Conservation (phyloP, 2,888 invertebrate species). For the Omphaloscelis lunosa region DNA sequence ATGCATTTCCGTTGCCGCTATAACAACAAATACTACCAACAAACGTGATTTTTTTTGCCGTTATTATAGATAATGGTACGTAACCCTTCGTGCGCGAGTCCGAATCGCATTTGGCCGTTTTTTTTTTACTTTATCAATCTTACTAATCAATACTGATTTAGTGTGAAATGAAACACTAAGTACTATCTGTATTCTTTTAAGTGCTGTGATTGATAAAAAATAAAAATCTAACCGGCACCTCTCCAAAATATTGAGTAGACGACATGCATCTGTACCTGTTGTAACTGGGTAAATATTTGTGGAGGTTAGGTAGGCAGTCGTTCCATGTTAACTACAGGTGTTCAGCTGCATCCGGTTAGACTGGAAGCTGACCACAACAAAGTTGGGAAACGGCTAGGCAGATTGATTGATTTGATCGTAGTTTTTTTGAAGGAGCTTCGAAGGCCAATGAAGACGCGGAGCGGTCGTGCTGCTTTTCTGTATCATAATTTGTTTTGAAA, state of each 20-base stretch:
- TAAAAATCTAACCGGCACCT: not conserved
- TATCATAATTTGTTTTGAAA: not conserved
- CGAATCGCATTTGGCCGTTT: too few species aligned
- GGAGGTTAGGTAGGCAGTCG: not conserved
- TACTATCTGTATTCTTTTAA: not conserved
- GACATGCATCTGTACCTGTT: not conserved
- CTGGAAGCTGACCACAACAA: not conserved
- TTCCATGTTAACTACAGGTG: not conserved
- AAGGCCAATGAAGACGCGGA: not conserved
- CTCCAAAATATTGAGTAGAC: not conserved
- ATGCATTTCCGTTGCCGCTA: too few species aligned
- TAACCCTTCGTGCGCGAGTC: too few species aligned
- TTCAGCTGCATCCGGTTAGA: not conserved
- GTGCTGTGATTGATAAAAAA: too few species aligned
- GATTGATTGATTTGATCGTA: not conserved
- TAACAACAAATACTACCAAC: too few species aligned
- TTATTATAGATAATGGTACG: too few species aligned
- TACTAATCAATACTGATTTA: not conserved
- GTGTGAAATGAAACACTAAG: not conserved
- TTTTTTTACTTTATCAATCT: too few species aligned
- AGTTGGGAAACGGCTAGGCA: not conserved
- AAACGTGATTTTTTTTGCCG: too few species aligned
- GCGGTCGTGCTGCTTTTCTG: not conserved
- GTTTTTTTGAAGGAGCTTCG: constrained; percentile 1
- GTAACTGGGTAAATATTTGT: not conserved